Conservation (phyloP, 2,797 vertebrate species). For the Staurois parvus region DNA sequence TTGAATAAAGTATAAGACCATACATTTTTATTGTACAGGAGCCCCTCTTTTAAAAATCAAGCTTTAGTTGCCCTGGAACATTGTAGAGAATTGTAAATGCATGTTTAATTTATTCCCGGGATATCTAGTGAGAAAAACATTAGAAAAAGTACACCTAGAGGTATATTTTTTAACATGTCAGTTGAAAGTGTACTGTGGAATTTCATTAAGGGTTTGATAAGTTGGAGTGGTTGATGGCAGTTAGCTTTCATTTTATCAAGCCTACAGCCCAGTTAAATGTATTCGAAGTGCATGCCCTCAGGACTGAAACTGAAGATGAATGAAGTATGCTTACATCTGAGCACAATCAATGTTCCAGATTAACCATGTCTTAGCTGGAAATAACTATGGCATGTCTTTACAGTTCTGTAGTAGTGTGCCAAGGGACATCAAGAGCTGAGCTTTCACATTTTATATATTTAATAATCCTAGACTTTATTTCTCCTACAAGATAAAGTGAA, state of each 20-base stretch:
- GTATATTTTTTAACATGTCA: conserved; percentile 60
- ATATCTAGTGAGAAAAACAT: conserved; percentile 52
- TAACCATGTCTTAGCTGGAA: conserved; percentile 34
- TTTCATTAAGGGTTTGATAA: conserved; percentile 64
- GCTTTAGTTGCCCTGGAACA: conserved; percentile 21
- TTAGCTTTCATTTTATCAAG: conserved; percentile 64
- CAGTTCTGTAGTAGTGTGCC: background rate
- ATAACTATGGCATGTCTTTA: conserved; percentile 13
- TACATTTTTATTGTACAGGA: conserved; percentile 1
- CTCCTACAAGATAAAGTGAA: background rate
- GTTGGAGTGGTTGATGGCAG: conserved; percentile 54
- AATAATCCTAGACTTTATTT: background rate
- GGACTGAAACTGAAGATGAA: conserved; percentile 63
- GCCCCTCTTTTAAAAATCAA: conserved; percentile 14
- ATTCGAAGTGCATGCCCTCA: conserved; percentile 60
- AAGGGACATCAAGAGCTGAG: background rate
- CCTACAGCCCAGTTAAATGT: conserved; percentile 63
- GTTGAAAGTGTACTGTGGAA: conserved; percentile 47
- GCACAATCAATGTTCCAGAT: conserved; percentile 23
- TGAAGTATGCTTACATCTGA: conserved; percentile 57
- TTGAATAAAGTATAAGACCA: conserved; percentile 32
- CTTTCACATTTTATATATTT: background rate
- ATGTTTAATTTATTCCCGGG: conserved; percentile 48
- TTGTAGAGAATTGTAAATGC: conserved; percentile 54
- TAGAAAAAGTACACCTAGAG: conserved; percentile 40